Evolutionary conservation across 2,113 vertebrate species (phyloP).

Genomic region (Gopherus evgoodei): DNA sequence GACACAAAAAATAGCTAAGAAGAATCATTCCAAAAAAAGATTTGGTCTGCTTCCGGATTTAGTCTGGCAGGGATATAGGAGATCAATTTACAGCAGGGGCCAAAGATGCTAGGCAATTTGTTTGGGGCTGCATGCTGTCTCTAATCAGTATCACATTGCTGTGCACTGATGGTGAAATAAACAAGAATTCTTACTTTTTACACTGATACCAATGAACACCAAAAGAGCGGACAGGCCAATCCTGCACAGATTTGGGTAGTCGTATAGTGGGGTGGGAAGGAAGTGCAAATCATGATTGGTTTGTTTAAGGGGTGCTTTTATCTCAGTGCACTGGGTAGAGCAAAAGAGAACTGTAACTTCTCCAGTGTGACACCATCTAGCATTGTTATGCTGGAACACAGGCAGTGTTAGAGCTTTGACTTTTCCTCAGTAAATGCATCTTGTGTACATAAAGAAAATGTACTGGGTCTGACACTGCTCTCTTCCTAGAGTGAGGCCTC

Average conservation of each 20-base stretch:
- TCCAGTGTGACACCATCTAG: fast-evolving
- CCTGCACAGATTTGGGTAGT: background rate
- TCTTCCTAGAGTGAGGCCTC: background rate
- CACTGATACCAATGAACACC: background rate
- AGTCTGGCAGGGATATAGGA: background rate
- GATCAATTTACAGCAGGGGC: background rate
- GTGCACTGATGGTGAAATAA: background rate
- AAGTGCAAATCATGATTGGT: background rate
- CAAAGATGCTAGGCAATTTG: background rate
- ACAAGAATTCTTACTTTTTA: background rate
- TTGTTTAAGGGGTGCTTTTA: background rate
- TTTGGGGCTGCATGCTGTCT: background rate
- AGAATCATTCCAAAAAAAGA: background rate
- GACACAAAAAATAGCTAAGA: background rate
- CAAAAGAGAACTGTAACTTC: fast-evolving
- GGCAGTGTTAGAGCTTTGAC: fast-evolving
- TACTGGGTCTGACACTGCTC: background rate
- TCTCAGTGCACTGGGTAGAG: background rate
- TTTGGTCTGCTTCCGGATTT: background rate
- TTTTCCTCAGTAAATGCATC: background rate
- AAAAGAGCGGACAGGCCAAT: background rate
- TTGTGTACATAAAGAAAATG: background rate
- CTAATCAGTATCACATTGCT: background rate
- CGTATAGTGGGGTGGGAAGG: background rate
- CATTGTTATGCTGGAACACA: background rate